Base-by-base conservation (phyloP, 2,888 invertebrate genomes). In the Heliconius sara region DNA sequence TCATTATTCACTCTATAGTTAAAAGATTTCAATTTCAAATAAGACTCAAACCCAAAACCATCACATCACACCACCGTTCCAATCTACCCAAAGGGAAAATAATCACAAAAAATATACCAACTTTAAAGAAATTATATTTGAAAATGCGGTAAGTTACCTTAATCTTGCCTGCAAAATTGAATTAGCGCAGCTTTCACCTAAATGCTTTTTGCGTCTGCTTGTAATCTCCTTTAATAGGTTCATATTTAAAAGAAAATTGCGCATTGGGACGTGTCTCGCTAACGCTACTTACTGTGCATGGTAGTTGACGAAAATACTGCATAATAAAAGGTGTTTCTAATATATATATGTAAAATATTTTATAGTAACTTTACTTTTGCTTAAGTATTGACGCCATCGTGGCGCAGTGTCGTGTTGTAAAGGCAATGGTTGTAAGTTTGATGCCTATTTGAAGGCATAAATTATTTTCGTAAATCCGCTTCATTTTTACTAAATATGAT, bases 211-310 rank as follows among this genome's bases (percentile, higher is more conserved):
- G 73, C 73, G 73, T 73, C 73, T 73, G 73, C 73, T 60, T 73
- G 73, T 73, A 73, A 60, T 60, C 60, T 73, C 19, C 73, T 70
- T 73, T 73, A 73, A 73, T 73, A 73, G 73, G 34, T 73, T 34
- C 60, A 73, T 73, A 73, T 73, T 73, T 73, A 73, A 73, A 73
- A 73, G 73, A 60, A 73, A 73, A 73, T 73, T 60, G 73, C 39
- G 73, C 57, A 73, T 34, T 73, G 34, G 60, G 39, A 60, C 70
- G 43, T 47, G 70, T 70, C 70, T 25, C 47, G 25, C 70, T 70
- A 47, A 70, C 25, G 70, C 25, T 70, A 27, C 70, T 47, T 47
- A 27, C 70, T 43, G 70, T 27, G 39, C 43, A 7, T 16, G 68
- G 19, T 22, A 34, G 67, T 67, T 67, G 34, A 34, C 30, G 67